Base-by-base conservation (phyloP, 2,113 vertebrate genomes). In the Axis porcinus region DNA sequence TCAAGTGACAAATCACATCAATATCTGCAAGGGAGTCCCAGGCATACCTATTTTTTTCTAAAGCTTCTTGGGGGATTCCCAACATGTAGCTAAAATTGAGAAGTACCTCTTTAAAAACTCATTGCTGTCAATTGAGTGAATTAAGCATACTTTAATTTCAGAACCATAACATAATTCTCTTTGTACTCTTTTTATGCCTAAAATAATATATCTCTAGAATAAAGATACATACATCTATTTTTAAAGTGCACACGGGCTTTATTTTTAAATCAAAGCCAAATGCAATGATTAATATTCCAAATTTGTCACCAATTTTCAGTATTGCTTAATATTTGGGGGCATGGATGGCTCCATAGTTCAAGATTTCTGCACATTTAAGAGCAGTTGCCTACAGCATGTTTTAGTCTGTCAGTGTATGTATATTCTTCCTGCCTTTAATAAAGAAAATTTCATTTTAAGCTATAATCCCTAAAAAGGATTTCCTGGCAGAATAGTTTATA, bases 391-490 rank as follows among this genome's bases (percentile, higher is more conserved):
- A 79, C 82, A 97, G 67, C 84, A 74, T 90, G 95, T 94, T 98
- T 98, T 57, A 79, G 25, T 78, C 52, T 96, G 55, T 94, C 93
- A 62, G 95, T 90, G 67, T 54, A 58, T 97, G 43, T 92, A 96
- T 82, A 92, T 94, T 97, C 84, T 94, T 92, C 84, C 36, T 92
- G 58, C 85, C 96, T 98, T 98, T 97, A 97, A 98, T 97, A 97
- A 97, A 0, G 33, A 97, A 98, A 97, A 94, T 87, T 97, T 97
- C 95, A 98, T 96, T 98, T 98, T 96, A 98, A 96, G 90, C 0
- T 9, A 97, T 97, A 98, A 98, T 97, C 97, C 94, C 90, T 96
- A 97, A 97, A 98, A 97, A 98, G 98, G 82, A 97, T 97, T 97
- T 97, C 91, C 96, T 97, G 88, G 97, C 96, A 97, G 92, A 97